These are phyloP conservation scores for Latrodectus hesperus DNA, from an alignment of 2,888 invertebrate species.

Conservation along the genomic window DNA sequence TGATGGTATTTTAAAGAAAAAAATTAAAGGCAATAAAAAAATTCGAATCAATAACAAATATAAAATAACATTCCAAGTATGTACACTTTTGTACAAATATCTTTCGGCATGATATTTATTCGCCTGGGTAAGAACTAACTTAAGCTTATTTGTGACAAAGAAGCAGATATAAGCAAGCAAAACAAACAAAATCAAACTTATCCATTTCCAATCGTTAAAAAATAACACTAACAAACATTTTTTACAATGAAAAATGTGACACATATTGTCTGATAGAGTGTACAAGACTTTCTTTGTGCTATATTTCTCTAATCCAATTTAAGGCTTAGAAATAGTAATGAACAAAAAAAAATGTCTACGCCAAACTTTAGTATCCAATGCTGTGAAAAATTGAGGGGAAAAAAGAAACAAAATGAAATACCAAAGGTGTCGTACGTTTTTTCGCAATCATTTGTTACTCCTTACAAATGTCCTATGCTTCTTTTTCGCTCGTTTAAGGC, in stretches of 20 bases:
- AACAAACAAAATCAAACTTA: slow-evolving; percentile 20
- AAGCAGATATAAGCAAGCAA: background rate
- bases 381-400: slow-evolving; percentile 45
- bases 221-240: slow-evolving; percentile 20
- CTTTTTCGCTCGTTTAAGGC: slow-evolving; percentile 32
- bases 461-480: slow-evolving; percentile 41
- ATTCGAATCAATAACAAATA: too few relatives aligned
- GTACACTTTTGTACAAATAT: too few relatives aligned
- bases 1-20: too few relatives aligned
- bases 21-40: too few relatives aligned
- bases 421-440: slow-evolving; percentile 42
- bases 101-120: too few relatives aligned
- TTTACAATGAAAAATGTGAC: slow-evolving; percentile 25
- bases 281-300: slow-evolving; percentile 11
- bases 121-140: too few relatives aligned
- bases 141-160: too few relatives aligned
- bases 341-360: slow-evolving; percentile 3
- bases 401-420: slow-evolving; percentile 39
- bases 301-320: slow-evolving; percentile 54
- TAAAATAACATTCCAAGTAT: too few relatives aligned
- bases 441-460: slow-evolving; percentile 36
- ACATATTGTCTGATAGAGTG: slow-evolving; percentile 16
- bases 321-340: slow-evolving; percentile 3
- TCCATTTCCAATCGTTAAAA: slow-evolving; percentile 44
- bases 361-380: slow-evolving; percentile 38